A percentile compares a stretch with the other conserved stretches of the same genome.
Evolutionary conservation across 2,888 invertebrate genomes (phyloP).

Genomic region (Drosophila merina): DNA sequence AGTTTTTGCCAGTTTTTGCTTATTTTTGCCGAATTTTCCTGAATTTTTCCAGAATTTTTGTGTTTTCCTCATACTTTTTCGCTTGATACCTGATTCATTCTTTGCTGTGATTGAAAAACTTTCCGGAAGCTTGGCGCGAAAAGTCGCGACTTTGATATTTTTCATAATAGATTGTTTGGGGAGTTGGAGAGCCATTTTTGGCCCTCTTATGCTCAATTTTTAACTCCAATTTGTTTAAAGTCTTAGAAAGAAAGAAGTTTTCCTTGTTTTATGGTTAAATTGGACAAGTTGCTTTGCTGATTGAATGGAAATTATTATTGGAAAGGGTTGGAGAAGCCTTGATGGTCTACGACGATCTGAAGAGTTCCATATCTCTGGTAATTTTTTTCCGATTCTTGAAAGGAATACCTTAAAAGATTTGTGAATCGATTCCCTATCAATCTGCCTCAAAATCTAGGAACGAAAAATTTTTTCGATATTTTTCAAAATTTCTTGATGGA

Average conservation of each 20-base stretch:
- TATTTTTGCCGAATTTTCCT: neutral
- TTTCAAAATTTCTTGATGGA: too few species aligned
- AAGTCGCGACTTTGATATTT: conserved; percentile 29
- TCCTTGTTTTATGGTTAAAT: neutral
- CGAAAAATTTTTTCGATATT: too few species aligned
- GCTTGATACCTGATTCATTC: conserved; percentile 34
- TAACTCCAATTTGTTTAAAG: neutral
- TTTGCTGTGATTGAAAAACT: conserved; percentile 71
- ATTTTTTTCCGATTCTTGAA: too few species aligned
- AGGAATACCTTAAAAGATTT: too few species aligned
- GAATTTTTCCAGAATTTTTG: neutral
- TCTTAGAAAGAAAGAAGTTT: neutral
- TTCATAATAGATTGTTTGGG: conserved; percentile 2
- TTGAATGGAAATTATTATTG: neutral
- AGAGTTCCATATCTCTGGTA: too few species aligned
- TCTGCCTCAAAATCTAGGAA: too few species aligned
- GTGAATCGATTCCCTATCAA: too few species aligned
- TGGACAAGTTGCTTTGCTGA: neutral
- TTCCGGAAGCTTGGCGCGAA: conserved; percentile 36
- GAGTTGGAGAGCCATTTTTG: neutral
- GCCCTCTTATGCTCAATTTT: neutral
- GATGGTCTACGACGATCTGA: too few species aligned
- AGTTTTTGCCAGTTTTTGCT: neutral
- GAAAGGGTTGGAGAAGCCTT: too few species aligned
- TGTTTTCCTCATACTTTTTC: neutral